A percentile compares a stretch with the other conserved stretches of the same genome.
Evolutionary conservation across 2,797 vertebrate species (phyloP).

Genomic region (Otolemur crassicaudatus): DNA sequence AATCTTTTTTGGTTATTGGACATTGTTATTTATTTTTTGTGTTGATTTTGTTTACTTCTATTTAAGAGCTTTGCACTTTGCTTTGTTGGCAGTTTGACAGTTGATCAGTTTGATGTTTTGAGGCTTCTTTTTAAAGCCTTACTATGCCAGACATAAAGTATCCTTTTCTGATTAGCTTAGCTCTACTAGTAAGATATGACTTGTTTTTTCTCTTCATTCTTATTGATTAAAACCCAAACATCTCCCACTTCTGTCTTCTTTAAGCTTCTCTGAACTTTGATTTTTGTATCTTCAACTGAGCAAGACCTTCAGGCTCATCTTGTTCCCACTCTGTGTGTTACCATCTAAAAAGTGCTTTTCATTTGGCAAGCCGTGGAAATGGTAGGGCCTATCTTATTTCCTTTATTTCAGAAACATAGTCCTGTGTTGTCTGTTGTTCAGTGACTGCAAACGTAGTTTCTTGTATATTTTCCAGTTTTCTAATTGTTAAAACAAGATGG

Average conservation of each 20-base stretch:
- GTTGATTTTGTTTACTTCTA: neutral
- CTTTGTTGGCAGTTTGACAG: neutral
- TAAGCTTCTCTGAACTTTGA: neutral
- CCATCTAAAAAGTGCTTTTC: neutral
- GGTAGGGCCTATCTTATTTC: neutral
- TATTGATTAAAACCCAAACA: neutral
- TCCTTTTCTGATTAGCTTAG: neutral
- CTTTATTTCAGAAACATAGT: neutral
- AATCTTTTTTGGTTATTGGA: neutral
- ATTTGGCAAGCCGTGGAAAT: neutral
- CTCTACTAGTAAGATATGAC: neutral
- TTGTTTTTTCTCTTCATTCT: slow-evolving; percentile 8
- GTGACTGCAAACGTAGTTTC: neutral
- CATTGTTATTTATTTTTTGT: neutral
- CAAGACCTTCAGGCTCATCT: neutral
- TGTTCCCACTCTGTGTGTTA: neutral
- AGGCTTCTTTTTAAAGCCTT: slow-evolving; percentile 11
- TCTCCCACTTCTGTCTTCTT: neutral
- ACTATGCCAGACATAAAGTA: neutral
- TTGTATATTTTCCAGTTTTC: neutral
- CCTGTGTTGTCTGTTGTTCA: neutral
- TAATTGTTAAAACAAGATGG: neutral
- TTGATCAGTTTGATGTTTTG: neutral
- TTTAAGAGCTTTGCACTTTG: neutral
- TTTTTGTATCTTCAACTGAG: slow-evolving; percentile 13